These are phyloP conservation scores for human (Homo sapiens) DNA, from an alignment of 2,113 vertebrate species.

Conservation along the genomic window DNA sequence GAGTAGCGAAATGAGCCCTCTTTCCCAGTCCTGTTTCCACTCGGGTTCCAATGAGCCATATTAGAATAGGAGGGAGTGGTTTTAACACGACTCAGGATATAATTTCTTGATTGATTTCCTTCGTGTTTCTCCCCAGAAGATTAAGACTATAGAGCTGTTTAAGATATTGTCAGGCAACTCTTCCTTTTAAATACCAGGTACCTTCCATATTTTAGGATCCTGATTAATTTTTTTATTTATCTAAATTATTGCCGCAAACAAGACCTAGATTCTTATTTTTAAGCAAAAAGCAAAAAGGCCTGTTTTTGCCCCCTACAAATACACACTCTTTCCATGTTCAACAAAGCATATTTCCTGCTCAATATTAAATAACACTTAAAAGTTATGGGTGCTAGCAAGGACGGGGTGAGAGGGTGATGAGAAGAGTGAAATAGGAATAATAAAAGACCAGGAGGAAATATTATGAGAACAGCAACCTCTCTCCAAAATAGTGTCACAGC, in stretches of 20 bases:
- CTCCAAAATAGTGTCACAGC: not conserved
- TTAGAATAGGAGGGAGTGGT: not conserved
- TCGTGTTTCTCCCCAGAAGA: not conserved
- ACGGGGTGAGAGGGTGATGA: not conserved
- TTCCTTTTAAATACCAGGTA: not conserved
- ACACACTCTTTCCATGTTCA: not conserved
- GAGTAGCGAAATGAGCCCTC: no score
- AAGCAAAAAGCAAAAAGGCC: not conserved
- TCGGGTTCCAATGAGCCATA: accelerated
- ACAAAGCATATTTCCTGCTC: not conserved
- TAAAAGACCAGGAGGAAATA: not conserved
- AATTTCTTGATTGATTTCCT: not conserved
- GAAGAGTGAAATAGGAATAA: not conserved
- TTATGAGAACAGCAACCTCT: not conserved
- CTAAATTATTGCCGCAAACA: not conserved
- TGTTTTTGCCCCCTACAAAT: not conserved
- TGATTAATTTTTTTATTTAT: not conserved
- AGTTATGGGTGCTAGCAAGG: not conserved
- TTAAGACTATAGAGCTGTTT: not conserved
- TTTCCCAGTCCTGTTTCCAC: not conserved
- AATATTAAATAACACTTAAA: not conserved
- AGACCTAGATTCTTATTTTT: not conserved
- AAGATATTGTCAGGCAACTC: not conserved
- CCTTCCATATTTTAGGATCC: not conserved
- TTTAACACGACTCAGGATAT: not conserved